Evolutionary conservation across 1,140 invertebrate species (phyloP).

Genomic region (Tribolium madens): DNA sequence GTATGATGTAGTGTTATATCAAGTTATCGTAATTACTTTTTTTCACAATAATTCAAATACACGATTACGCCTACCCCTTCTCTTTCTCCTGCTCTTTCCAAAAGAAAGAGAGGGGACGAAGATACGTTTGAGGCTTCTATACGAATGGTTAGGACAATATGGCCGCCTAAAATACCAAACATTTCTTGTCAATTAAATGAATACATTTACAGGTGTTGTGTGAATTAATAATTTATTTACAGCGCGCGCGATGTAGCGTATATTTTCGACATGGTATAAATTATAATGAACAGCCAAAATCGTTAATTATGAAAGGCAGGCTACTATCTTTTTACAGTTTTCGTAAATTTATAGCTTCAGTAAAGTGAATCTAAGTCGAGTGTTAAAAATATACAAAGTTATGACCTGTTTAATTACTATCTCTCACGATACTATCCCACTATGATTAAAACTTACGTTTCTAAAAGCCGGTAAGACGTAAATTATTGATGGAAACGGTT

Average conservation of each 20-base stretch:
- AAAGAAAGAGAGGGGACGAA: slow-evolving; percentile 6
- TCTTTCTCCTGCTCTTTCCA: not conserved
- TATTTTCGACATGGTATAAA: not conserved
- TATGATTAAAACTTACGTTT: slow-evolving; percentile 29
- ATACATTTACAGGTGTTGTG: not conserved
- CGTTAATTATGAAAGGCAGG: not conserved
- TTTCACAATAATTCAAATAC: slow-evolving; percentile 43
- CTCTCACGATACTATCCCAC: slow-evolving; percentile 23
- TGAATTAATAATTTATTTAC: not conserved
- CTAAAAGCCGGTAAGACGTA: slow-evolving; percentile 25
- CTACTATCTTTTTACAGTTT: not conserved
- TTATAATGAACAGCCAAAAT: not conserved
- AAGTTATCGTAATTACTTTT: slow-evolving; percentile 51
- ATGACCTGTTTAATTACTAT: slow-evolving; percentile 37
- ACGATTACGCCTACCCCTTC: not conserved
- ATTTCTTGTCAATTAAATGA: slow-evolving; percentile 8
- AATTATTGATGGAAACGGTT: slow-evolving; percentile 24
- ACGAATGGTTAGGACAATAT: slow-evolving; percentile 5
- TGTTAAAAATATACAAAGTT: slow-evolving; percentile 33
- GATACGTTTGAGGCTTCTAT: not conserved
- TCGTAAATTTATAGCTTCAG: slow-evolving; percentile 2
- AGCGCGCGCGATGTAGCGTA: no score
- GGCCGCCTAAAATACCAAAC: slow-evolving; percentile 2
- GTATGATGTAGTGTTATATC: slow-evolving; percentile 56
- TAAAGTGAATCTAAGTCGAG: slow-evolving; percentile 25